These are phyloP conservation scores for Heliangelus exortis DNA, from an alignment of 2,797 vertebrate genomes.

Conservation along the genomic window DNA sequence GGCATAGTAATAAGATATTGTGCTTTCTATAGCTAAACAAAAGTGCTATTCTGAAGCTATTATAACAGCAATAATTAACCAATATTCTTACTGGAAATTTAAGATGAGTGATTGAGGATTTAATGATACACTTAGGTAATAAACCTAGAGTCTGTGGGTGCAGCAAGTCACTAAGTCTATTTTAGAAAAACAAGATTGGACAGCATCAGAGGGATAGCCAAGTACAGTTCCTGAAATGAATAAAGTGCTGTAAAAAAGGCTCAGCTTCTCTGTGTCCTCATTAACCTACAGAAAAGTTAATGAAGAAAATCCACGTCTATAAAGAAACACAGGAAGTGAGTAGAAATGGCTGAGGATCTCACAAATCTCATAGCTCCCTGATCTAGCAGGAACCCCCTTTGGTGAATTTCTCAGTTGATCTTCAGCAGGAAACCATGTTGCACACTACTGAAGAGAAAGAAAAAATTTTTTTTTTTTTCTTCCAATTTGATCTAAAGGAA, in stretches of 20 bases:
- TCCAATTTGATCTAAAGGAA: not conserved
- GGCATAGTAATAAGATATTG: not conserved
- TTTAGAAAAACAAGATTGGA: not conserved
- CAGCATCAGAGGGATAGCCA: not conserved
- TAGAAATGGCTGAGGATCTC: not conserved
- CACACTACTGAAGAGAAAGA: not conserved
- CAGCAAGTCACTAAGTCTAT: not conserved
- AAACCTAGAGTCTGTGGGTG: not conserved
- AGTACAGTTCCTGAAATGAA: not conserved
- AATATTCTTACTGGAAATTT: slow-evolving; percentile 33
- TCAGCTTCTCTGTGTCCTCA: not conserved
- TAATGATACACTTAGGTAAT: slow-evolving; percentile 7
- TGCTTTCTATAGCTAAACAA: slow-evolving; percentile 6
- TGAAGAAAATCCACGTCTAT: not conserved
- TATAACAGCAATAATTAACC: slow-evolving; percentile 55
- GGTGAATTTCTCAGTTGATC: not conserved
- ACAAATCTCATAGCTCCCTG: not conserved
- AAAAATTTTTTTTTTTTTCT: not conserved
- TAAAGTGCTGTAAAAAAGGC: not conserved
- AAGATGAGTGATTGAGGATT: slow-evolving; percentile 30
- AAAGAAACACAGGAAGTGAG: not conserved
- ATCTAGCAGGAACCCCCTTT: accelerated
- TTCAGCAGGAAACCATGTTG: not conserved
- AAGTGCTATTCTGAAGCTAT: slow-evolving; percentile 8
- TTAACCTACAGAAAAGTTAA: not conserved